phyloP scores from a whole-genome alignment of 1,140 invertebrate genomes.

The Meloidogyne floridensis region DNA sequence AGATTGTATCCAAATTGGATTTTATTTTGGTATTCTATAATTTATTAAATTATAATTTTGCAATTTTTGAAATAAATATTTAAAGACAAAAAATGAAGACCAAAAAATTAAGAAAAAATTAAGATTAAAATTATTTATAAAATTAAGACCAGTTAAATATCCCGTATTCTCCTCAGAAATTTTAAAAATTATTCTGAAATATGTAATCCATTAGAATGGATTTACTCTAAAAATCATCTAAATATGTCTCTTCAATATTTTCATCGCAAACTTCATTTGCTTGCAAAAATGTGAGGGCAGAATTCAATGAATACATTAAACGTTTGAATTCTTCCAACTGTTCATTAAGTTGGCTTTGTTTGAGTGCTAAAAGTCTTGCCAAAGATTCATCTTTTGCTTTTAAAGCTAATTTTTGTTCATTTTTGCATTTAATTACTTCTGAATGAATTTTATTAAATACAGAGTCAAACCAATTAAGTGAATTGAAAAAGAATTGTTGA shows the following conservation, averaged over 20 bases:
- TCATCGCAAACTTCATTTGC: slow-evolving; percentile 39
- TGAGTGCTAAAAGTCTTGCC: slow-evolving; percentile 89
- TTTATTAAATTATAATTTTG: background rate
- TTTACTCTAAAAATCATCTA: slow-evolving; percentile 44
- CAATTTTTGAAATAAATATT: no score
- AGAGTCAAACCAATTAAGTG: slow-evolving; percentile 92
- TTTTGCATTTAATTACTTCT: slow-evolving; percentile 65
- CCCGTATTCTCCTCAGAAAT: no score
- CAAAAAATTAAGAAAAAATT: no score
- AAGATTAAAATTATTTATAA: no score
- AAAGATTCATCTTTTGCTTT: slow-evolving; percentile 77
- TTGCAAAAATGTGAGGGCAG: slow-evolving; percentile 87
- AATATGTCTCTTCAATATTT: slow-evolving; percentile 46
- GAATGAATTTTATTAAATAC: slow-evolving; percentile 72
- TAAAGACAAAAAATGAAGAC: no score
- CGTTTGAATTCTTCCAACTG: slow-evolving; percentile 85
- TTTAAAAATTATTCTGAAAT: background rate
- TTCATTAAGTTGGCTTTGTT: slow-evolving; percentile 77
- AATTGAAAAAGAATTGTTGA: slow-evolving; percentile 80
- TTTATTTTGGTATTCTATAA: background rate
- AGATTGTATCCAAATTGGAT: no score
- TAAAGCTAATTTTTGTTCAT: slow-evolving; percentile 50
- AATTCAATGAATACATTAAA: slow-evolving; percentile 85
- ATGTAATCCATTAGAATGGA: no score
- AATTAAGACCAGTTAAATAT: no score